Evolutionary conservation across 2,888 invertebrate species (phyloP), one percentile per base, ranked within the genome.

Genomic region (Sinohyriopsis cumingii): DNA sequence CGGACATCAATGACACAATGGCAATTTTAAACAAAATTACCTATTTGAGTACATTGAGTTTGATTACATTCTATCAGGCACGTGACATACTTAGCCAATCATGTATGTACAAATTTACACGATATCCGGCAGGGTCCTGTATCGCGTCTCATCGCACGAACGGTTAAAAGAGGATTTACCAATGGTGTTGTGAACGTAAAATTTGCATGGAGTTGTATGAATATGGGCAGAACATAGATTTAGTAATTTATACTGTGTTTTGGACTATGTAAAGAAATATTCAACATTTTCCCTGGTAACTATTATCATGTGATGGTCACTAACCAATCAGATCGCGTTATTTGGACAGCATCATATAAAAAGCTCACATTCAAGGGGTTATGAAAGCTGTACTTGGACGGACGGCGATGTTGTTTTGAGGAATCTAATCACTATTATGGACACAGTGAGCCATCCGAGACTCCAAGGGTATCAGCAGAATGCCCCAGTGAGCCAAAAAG

Each of bases 361-460:
- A 84, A 78, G 73, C 72, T 73, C 61, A 75, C 62, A 69, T 74
- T 68, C 60, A 68, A 60, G 75, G 74, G 81, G 80, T 77, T 70
- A 81, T 80, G 77, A 82, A 84, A 83, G 86, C 83, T 83, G 71
- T 71, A 63, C 73, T 73, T 81, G 78, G 82, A 82, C 82, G 78
- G 82, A 86, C 78, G 79, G 79, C 78, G 69, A 78, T 78, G 81
- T 77, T 79, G 81, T 78, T 79, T 75, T 68, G 77, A 75, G 76
- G 81, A 84, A 88, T 88, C 88, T 83, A 77, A 80, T 81, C 69
- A 79, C 81, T 82, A 82, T 82, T 89, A 92, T 92, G 91, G 91
- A 90, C 88, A 89, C 90, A 85, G 90, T 89, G 88, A 90, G 88
- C 89, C 91, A 91, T 91, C 90, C 90, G 87, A 88, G 87, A 83